Evolutionary conservation across 2,797 vertebrate species (phyloP).

Genomic region (Pseudomugil tenellus): DNA sequence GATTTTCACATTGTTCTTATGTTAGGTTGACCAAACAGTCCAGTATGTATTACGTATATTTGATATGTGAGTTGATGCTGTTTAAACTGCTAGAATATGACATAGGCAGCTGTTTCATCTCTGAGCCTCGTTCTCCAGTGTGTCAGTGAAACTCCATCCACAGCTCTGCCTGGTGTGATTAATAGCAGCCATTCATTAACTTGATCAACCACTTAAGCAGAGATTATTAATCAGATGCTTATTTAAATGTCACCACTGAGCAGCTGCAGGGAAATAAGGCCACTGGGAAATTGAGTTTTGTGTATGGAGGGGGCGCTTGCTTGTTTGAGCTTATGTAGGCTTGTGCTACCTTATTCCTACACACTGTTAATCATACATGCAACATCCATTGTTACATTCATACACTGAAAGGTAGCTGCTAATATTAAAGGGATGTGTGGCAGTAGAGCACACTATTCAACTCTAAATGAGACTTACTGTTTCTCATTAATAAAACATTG

Average conservation of each 20-base stretch:
- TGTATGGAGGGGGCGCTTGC: constrained; percentile 31
- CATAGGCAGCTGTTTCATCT: constrained; percentile 27
- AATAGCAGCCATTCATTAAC: constrained; percentile 82
- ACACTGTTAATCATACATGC: constrained; percentile 34
- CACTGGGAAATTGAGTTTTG: constrained; percentile 71
- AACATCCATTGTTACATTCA: constrained; percentile 23
- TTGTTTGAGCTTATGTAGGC: constrained; percentile 1
- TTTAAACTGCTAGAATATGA: constrained; percentile 20
- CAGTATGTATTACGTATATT: constrained; percentile 18
- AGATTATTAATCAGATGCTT: constrained; percentile 83
- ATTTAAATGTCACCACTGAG: constrained; percentile 78
- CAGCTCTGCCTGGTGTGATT: constrained; percentile 71
- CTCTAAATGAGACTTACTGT: constrained; percentile 46
- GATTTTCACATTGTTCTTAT: constrained; percentile 34
- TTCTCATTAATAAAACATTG: constrained; percentile 67
- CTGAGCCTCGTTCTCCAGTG: constrained; percentile 24
- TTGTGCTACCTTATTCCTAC: constrained; percentile 38
- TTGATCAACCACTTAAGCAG: constrained; percentile 80
- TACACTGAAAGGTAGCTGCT: constrained; percentile 24
- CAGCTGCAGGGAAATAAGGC: constrained; percentile 69
- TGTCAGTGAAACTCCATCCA: constrained; percentile 41
- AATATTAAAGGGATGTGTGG: constrained; percentile 29
- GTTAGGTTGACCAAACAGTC: constrained; percentile 41
- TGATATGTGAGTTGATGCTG: constrained; percentile 24
- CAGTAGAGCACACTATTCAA: constrained; percentile 38